Percentiles rank a stretch among this genome's conserved stretches.
phyloP scores from a whole-genome alignment of 2,797 vertebrate species.

The Aphelocoma californica region DNA sequence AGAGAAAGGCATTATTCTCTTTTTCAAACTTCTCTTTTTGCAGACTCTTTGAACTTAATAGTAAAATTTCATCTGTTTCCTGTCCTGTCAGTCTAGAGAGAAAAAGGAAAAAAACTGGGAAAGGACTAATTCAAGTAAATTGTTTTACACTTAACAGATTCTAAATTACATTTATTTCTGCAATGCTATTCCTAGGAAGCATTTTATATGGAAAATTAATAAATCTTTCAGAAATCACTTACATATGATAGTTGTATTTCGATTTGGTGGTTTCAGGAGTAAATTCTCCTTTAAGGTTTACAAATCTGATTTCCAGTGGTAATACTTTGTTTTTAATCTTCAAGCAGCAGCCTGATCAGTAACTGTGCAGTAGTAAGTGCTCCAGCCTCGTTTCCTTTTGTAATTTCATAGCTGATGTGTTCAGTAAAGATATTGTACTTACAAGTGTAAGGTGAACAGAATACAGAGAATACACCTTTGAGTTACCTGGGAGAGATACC shows the following conservation, averaged over 20 bases:
- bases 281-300: not conserved
- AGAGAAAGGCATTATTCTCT: not conserved
- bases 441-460: not conserved
- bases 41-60: not conserved
- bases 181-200: not conserved
- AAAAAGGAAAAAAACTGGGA: not conserved
- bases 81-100: not conserved
- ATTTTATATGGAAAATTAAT: not conserved
- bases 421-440: not conserved
- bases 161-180: not conserved
- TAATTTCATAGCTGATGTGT: not conserved
- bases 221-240: not conserved
- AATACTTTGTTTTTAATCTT: not conserved
- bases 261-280: not conserved
- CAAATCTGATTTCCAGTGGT: not conserved
- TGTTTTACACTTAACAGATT: not conserved
- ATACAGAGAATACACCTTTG: not conserved
- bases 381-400: not conserved
- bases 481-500: not conserved
- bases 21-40: not conserved
- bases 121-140: not conserved
- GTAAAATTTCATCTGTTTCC: not conserved
- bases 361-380: not conserved
- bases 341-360: not conserved
- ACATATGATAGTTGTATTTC: not conserved